Conservation (phyloP, 2,797 vertebrate species). For the Hoplostethus mediterraneus region DNA sequence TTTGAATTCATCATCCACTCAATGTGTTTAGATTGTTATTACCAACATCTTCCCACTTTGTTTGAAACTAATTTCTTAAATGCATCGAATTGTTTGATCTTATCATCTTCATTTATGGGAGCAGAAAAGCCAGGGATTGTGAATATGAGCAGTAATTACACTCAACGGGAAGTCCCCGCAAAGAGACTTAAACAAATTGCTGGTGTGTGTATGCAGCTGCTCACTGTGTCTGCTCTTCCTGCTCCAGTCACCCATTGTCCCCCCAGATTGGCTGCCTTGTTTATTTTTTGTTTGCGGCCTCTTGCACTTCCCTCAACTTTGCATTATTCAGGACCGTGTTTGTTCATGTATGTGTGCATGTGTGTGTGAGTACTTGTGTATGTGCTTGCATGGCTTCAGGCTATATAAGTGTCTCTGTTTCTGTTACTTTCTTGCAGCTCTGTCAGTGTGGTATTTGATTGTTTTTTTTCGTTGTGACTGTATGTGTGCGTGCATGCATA, state of each 20-base stretch:
- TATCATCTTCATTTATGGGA: constrained; percentile 63
- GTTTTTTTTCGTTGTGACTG: constrained; percentile 56
- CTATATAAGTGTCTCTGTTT: constrained; percentile 3
- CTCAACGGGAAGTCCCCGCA: constrained; percentile 73
- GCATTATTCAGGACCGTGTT: constrained; percentile 10
- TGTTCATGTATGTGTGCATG: constrained; percentile 41
- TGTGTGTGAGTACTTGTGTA: constrained; percentile 15
- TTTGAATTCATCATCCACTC: constrained; percentile 43
- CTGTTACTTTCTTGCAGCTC: constrained; percentile 9
- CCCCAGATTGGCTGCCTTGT: constrained; percentile 56
- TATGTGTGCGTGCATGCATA: constrained; percentile 47
- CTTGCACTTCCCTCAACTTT: constrained; percentile 40
- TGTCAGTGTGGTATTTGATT: constrained; percentile 45
- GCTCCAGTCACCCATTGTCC: constrained; percentile 71
- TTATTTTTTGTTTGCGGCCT: constrained; percentile 75
- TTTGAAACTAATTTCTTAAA: constrained; percentile 66
- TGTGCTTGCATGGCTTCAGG: background rate
- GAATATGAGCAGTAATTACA: constrained; percentile 68
- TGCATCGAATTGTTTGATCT: constrained; percentile 69
- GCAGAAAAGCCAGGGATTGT: constrained; percentile 57
- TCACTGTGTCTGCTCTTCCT: constrained; percentile 63
- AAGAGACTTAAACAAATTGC: constrained; percentile 68
- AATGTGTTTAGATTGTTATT: constrained; percentile 45
- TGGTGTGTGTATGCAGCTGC: constrained; percentile 73
- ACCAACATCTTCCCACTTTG: constrained; percentile 56